Conservation (phyloP, 2,888 invertebrate genomes). For the Caprella mutica region DNA sequence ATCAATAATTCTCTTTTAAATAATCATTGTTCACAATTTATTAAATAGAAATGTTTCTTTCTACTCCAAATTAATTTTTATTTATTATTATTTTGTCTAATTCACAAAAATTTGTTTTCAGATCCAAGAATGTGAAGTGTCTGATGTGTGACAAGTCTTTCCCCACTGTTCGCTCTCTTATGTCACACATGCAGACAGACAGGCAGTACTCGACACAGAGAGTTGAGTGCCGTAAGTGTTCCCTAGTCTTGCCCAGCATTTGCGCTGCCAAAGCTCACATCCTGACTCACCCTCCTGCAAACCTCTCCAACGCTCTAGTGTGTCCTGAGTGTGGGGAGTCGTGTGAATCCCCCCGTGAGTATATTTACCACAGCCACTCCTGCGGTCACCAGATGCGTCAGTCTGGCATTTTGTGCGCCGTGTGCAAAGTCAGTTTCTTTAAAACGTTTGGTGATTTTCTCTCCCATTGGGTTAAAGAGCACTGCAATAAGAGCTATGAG, state of each 20-base stretch:
- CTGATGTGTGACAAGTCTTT: constrained; percentile 31
- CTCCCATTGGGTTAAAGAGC: constrained; percentile 29
- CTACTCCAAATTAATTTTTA: too few relatives aligned
- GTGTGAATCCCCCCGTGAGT: constrained; percentile 28
- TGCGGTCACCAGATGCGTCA: constrained; percentile 32
- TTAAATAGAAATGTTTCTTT: too few relatives aligned
- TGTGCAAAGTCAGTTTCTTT: constrained; percentile 30
- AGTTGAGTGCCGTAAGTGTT: constrained; percentile 32
- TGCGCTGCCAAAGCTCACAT: constrained; percentile 34
- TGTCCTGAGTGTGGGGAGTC: constrained; percentile 32
- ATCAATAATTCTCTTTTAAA: too few relatives aligned
- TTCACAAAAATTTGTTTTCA: too few relatives aligned
- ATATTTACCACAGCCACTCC: constrained; percentile 31
- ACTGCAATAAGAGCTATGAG: constrained; percentile 31
- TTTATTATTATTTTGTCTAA: too few relatives aligned
- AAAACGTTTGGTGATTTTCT: constrained; percentile 28
- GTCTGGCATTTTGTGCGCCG: constrained; percentile 26
- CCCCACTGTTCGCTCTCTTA: constrained; percentile 26
- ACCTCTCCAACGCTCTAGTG: constrained; percentile 28
- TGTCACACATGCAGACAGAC: constrained; percentile 33
- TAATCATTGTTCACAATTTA: too few relatives aligned
- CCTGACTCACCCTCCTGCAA: constrained; percentile 32
- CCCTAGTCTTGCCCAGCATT: constrained; percentile 29
- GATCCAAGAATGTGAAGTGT: constrained; percentile 15
- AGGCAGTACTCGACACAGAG: constrained; percentile 28